Base-by-base conservation (phyloP, 2,888 invertebrate genomes). In the Eugnorisma glareosa region DNA sequence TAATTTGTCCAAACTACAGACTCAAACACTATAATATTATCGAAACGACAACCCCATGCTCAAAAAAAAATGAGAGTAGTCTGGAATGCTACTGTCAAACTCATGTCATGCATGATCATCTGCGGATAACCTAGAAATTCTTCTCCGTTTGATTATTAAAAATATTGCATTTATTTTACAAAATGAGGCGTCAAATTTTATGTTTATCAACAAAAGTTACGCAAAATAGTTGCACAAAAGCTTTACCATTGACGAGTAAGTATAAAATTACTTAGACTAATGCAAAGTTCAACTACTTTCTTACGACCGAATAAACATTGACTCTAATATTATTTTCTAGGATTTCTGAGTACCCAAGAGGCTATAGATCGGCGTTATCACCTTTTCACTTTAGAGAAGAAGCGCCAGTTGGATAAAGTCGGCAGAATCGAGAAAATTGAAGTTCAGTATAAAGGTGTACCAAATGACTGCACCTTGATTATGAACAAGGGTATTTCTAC, bases 401-500 rank as follows among this genome's bases (percentile, higher is more conserved):
- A 97, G 83, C 97, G 98, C 0, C 99, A 99, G 92, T 92, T 94
- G 66, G 97, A 98, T 51, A 95, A 97, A 24, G 97, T 99, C 18
- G 99, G 99, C 0, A 97, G 99, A 90, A 97, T 99, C 79, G 99
- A 99, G 91, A 99, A 99, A 96, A 99, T 99, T 75, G 97, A 98
- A 94, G 98, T 99, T 0, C 97, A 97, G 79, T 98, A 98, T 92
- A 97, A 97, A 86, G 99, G 99, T 0, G 91, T 97, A 0, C 98
- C 98, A 0, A 98, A 98, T 90, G 97, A 98, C 88, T 97, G 97
- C 40, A 97, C 97, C 1, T 94, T 99, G 76, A 93, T 98, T 37
- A 99, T 99, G 99, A 99, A 99, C 93, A 98, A 98, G 92, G 97
- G 97, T 85, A 94, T 99, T 15, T 99, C 99, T 0, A 99, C 99